phyloP scores from a whole-genome alignment of 2,888 invertebrate genomes.

The Belgica antarctica region DNA sequence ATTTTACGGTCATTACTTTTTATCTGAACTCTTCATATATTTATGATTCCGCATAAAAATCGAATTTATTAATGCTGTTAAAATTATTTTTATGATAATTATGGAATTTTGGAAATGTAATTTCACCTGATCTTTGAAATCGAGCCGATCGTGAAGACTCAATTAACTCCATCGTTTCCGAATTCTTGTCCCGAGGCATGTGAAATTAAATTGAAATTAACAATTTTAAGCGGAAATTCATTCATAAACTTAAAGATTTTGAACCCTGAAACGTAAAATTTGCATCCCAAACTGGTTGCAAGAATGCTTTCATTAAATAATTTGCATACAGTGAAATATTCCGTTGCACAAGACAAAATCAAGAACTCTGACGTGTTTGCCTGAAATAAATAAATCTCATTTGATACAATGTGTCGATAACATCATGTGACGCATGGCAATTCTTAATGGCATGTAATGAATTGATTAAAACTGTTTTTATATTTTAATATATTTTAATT shows the following conservation, averaged over 20 bases:
- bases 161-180: background rate
- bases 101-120: background rate
- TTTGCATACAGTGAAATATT: no score
- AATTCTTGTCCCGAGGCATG: background rate
- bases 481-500: constrained; percentile 14
- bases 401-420: background rate
- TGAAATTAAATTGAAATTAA: background rate
- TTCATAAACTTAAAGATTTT: constrained; percentile 20
- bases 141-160: background rate
- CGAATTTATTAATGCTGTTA: constrained; percentile 30
- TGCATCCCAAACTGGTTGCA: constrained; percentile 14
- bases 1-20: constrained; percentile 26
- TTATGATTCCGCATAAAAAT: constrained; percentile 21
- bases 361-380: no score
- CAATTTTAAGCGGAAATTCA: background rate
- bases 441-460: constrained; percentile 17
- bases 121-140: background rate
- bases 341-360: no score
- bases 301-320: no score
- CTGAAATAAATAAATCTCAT: no score
- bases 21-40: constrained; percentile 15
- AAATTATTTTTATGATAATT: constrained; percentile 33
- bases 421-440: constrained; percentile 21
- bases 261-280: background rate
- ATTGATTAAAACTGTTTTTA: background rate